Conservation (phyloP, 2,888 invertebrate species). For the Ischnura elegans region DNA sequence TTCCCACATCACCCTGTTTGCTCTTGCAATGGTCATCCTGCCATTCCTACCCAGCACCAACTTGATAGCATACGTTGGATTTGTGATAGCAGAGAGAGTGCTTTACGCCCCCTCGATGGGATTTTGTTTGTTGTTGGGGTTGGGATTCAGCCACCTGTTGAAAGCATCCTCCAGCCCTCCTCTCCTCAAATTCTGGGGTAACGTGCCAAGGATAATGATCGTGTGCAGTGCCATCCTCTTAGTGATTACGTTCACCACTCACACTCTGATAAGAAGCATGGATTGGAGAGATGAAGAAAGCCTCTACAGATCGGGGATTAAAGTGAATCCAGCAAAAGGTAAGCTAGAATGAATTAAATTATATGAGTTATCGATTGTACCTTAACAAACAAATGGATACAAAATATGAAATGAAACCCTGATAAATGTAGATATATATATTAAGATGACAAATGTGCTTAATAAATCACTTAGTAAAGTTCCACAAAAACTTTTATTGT, state of each 20-base stretch:
- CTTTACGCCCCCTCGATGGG: slow-evolving; percentile 98
- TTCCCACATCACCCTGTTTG: slow-evolving; percentile 76
- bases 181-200: slow-evolving; percentile 75
- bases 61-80: slow-evolving; percentile 98
- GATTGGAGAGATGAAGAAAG: slow-evolving; percentile 97
- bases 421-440: too few species aligned
- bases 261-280: slow-evolving; percentile 89
- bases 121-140: slow-evolving; percentile 92
- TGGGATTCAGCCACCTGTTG: slow-evolving; percentile 82
- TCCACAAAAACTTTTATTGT: too few species aligned
- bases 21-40: slow-evolving; percentile 86
- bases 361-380: too few species aligned
- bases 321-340: slow-evolving; percentile 99
- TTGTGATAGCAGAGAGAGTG: slow-evolving; percentile 97
- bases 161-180: slow-evolving; percentile 73
- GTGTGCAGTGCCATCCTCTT: slow-evolving; percentile 80
- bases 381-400: too few species aligned
- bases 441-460: too few species aligned
- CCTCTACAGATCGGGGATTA: slow-evolving; percentile 93
- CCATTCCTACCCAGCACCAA: slow-evolving; percentile 98
- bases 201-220: slow-evolving; percentile 74
- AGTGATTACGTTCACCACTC: slow-evolving; percentile 84
- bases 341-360: too few species aligned
- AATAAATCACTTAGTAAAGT: too few species aligned
- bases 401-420: too few species aligned